Evolutionary conservation across 2,888 invertebrate species (phyloP).

Genomic region (Watsonalla cultraria): DNA sequence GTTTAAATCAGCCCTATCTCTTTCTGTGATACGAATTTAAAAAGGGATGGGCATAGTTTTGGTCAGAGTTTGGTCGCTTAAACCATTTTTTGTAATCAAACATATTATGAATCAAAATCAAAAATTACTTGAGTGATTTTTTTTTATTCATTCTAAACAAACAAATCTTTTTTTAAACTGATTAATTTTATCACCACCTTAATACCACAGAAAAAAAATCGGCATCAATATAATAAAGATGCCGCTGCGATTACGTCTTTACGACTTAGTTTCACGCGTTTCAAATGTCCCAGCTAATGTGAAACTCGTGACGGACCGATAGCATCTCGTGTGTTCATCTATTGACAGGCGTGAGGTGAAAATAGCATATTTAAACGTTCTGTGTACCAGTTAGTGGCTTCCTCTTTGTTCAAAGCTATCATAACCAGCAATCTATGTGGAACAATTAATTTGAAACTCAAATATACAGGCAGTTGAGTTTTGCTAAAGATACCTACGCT

Average conservation of each 20-base stretch:
- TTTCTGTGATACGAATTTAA: too few species aligned
- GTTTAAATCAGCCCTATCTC: too few species aligned
- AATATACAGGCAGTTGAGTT: too few species aligned
- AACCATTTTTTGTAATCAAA: too few species aligned
- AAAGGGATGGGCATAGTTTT: too few species aligned
- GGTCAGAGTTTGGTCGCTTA: too few species aligned
- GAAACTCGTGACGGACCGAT: slow-evolving; percentile 40
- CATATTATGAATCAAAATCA: too few species aligned
- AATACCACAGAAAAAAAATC: slow-evolving; percentile 11
- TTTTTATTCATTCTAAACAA: too few species aligned
- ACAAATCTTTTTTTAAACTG: not conserved
- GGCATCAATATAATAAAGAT: slow-evolving; percentile 18
- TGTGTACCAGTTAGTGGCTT: not conserved
- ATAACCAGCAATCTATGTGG: not conserved
- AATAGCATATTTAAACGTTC: not conserved
- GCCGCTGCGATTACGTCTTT: slow-evolving; percentile 34
- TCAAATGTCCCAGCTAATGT: slow-evolving; percentile 24
- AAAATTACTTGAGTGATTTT: too few species aligned
- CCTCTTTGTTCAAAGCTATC: not conserved
- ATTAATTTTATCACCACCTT: slow-evolving; percentile 2
- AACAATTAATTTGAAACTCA: too few species aligned
- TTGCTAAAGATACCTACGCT: too few species aligned
- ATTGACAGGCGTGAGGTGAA: slow-evolving; percentile 7
- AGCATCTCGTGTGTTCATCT: slow-evolving; percentile 33
- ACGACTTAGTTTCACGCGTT: slow-evolving; percentile 28